These are phyloP conservation scores for Monopterus albus DNA, from an alignment of 2,113 vertebrate genomes.

Conservation along the genomic window DNA sequence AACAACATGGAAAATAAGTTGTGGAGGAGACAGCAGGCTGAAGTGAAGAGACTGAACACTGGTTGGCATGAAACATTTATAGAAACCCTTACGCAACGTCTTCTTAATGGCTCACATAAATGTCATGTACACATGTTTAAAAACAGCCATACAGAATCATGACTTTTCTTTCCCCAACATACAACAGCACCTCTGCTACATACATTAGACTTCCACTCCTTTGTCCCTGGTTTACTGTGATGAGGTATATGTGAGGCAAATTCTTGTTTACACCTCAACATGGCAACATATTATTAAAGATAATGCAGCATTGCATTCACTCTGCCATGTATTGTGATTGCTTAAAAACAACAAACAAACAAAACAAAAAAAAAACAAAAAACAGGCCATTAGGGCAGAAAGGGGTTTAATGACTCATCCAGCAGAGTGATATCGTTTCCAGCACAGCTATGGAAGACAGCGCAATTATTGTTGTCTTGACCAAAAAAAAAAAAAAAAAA, in stretches of 20 bases:
- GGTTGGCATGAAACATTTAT: conserved; percentile 67
- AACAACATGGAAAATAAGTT: conserved; percentile 61
- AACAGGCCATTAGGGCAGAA: conserved; percentile 51
- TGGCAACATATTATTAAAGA: conserved; percentile 47
- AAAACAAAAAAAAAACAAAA: no score
- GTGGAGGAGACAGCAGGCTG: conserved; percentile 26
- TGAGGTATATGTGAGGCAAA: conserved; percentile 81
- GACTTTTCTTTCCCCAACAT: conserved; percentile 28
- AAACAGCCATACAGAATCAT: conserved; percentile 63
- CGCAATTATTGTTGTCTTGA: conserved; percentile 76
- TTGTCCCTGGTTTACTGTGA: conserved; percentile 80
- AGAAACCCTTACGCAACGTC: conserved; percentile 44
- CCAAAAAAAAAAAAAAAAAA: no score
- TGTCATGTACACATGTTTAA: conserved; percentile 51
- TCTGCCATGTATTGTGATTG: conserved; percentile 85
- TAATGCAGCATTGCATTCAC: conserved; percentile 72
- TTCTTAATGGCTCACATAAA: conserved; percentile 43
- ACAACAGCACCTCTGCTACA: conserved; percentile 78
- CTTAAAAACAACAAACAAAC: no score
- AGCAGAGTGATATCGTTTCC: conserved; percentile 73
- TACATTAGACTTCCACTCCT: conserved; percentile 59
- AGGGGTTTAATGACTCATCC: conserved; percentile 45
- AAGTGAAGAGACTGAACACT: conserved; percentile 68
- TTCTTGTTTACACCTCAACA: conserved; percentile 52
- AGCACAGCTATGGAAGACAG: conserved; percentile 87